phyloP scores from a whole-genome alignment of 2,113 vertebrate species.

The Sphaerodactylus townsendi region DNA sequence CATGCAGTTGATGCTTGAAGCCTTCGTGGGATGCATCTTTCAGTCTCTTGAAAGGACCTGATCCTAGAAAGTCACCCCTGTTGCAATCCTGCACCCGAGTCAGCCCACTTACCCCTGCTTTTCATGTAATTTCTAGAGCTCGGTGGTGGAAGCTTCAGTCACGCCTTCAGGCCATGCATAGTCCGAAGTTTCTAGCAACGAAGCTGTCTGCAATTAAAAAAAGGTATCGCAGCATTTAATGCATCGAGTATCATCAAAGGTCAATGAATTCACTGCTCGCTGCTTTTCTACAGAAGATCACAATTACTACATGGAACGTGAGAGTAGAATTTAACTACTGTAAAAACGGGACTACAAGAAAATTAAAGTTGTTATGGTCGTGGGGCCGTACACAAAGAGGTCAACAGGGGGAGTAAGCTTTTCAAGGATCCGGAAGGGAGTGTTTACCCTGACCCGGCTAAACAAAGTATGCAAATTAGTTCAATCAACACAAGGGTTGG shows the following conservation, averaged over 20 bases:
- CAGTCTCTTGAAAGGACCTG: no score
- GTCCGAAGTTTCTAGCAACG: slow-evolving; percentile 87
- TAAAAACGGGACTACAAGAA: background rate
- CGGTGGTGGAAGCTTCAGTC: no score
- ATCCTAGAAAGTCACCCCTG: no score
- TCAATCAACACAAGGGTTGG: no score
- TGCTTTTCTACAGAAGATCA: background rate
- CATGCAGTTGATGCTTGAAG: no score
- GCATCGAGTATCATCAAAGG: accelerated
- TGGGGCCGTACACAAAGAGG: background rate
- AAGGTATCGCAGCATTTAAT: background rate
- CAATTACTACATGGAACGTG: background rate
- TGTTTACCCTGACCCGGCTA: no score
- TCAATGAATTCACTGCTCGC: background rate
- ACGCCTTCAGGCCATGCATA: no score
- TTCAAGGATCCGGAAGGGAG: no score
- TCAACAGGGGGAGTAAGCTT: no score
- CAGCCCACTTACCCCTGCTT: slow-evolving; percentile 85
- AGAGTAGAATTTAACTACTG: background rate
- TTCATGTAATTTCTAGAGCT: no score
- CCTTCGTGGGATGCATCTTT: no score
- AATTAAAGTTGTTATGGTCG: background rate
- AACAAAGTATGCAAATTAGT: no score
- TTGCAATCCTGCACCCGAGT: background rate
- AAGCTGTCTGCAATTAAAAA: slow-evolving; percentile 81